These are phyloP conservation scores for Coregonus clupeaformis DNA, from an alignment of 2,113 vertebrate genomes.

Conservation along the genomic window DNA sequence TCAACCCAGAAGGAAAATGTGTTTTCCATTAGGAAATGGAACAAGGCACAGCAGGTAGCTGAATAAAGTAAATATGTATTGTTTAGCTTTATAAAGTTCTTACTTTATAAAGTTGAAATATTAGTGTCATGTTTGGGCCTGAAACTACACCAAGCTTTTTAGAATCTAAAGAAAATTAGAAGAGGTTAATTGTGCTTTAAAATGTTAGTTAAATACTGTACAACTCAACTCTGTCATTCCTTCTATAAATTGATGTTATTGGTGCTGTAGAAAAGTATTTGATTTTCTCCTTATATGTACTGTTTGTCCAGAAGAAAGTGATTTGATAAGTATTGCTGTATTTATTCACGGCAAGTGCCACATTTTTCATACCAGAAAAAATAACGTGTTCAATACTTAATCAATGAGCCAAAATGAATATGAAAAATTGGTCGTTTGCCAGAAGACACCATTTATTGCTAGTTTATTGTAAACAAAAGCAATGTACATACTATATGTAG, in stretches of 20 bases:
- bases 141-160: constrained; percentile 25
- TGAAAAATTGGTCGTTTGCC: too few relatives aligned
- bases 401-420: neutral
- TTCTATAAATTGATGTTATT: neutral
- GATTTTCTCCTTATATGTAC: neutral
- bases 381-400: too few relatives aligned
- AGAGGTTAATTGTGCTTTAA: constrained; percentile 19
- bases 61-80: constrained; percentile 14
- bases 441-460: too few relatives aligned
- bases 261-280: neutral
- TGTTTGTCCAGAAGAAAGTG: neutral
- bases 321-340: neutral
- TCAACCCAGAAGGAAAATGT: constrained; percentile 16
- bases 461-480: neutral
- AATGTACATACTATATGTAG: neutral
- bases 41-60: neutral
- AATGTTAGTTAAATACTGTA: constrained; percentile 5
- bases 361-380: too few relatives aligned
- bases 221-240: constrained; percentile 31
- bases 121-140: constrained; percentile 50
- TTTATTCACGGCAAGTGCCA: constrained; percentile 49
- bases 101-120: neutral
- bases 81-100: neutral
- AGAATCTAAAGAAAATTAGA: neutral
- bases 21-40: constrained; percentile 20